A percentile compares a stretch with the other conserved stretches of the same genome.
These are phyloP conservation scores for Eristalinus sepulchralis DNA, from an alignment of 2,888 invertebrate species.

Conservation along the genomic window DNA sequence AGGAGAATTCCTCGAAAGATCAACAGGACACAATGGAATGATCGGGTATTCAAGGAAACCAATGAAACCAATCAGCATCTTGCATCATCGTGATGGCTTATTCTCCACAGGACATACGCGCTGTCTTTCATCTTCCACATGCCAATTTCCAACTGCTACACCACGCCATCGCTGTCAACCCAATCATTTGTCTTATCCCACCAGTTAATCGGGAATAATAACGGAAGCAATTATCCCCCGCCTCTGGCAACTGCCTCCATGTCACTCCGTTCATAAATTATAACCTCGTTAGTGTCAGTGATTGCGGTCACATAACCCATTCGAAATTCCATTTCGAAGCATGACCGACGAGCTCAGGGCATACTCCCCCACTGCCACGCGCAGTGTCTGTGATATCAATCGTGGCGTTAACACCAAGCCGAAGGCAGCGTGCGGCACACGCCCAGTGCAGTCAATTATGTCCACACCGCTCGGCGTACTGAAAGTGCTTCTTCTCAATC, in stretches of 20 bases:
- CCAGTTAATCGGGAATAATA: background rate
- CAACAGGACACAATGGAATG: no score
- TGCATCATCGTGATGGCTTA: no score
- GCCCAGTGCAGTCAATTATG: background rate
- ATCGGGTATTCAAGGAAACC: no score
- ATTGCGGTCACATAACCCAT: background rate
- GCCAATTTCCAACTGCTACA: no score
- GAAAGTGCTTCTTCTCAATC: background rate
- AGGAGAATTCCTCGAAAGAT: no score
- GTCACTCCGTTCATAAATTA: background rate
- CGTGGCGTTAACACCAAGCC: background rate
- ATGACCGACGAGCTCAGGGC: background rate
- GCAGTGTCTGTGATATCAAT: background rate
- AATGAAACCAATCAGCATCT: no score
- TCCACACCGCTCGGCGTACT: background rate
- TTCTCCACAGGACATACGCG: no score
- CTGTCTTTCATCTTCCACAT: no score
- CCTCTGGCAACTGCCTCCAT: background rate
- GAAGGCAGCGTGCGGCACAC: background rate
- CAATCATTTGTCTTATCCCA: background rate
- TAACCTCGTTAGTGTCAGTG: background rate
- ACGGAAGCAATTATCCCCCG: background rate
- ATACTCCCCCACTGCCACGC: background rate
- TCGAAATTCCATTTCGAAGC: background rate
- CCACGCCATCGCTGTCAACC: no score